Evolutionary conservation across 2,113 vertebrate genomes (phyloP).

Genomic region (Neolamprologus variostigma): DNA sequence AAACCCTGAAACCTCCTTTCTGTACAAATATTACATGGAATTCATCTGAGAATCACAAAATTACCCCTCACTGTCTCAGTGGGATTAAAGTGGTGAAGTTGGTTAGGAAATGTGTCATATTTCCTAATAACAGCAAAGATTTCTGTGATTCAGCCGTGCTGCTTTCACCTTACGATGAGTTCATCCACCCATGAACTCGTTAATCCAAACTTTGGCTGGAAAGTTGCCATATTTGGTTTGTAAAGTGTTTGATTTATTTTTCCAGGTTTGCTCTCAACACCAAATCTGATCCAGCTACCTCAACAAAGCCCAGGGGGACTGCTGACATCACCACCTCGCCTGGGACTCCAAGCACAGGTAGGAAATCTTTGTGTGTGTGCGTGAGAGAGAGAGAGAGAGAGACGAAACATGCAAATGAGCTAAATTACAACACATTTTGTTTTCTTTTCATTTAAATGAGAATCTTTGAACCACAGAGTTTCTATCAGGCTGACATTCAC

Average conservation of each 20-base stretch:
- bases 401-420: not conserved
- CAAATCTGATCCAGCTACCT: constrained; percentile 93
- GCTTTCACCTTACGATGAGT: not conserved
- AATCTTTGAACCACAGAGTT: not conserved
- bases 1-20: not conserved
- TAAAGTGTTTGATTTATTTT: not conserved
- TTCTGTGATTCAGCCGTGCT: not conserved
- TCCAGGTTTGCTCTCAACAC: constrained; percentile 81
- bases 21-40: not conserved
- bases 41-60: not conserved
- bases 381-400: not conserved
- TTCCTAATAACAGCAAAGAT: not conserved
- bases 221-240: not conserved
- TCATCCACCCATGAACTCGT: not conserved
- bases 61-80: not conserved
- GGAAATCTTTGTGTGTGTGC: not conserved
- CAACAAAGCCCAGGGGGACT: constrained; percentile 84
- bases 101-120: not conserved
- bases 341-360: constrained; percentile 84
- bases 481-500: not conserved
- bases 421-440: fast-evolving
- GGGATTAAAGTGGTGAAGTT: not conserved
- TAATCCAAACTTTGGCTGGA: not conserved
- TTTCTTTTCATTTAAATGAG: not conserved
- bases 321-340: constrained; percentile 78